Conservation (phyloP, 1,140 invertebrate species). For the Habropoda laboriosa region DNA sequence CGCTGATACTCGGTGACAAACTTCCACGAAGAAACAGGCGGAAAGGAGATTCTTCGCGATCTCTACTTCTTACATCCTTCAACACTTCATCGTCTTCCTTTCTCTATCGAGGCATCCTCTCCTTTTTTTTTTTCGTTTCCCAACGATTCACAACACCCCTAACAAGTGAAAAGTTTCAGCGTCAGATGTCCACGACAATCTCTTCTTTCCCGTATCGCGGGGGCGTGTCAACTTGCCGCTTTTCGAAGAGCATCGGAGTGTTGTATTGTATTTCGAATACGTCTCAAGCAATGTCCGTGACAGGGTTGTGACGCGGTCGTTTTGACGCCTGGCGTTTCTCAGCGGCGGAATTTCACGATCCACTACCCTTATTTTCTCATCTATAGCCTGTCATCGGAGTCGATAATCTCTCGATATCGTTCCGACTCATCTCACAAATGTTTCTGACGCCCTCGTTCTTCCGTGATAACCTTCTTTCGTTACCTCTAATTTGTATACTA, state of each 20-base stretch:
- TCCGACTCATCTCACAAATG: constrained; percentile 17
- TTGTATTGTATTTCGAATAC: constrained; percentile 38
- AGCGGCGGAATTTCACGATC: background rate
- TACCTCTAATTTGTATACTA: too few relatives aligned
- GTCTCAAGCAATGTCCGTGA: constrained; percentile 29
- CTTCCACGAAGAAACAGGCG: background rate
- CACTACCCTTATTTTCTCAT: constrained; percentile 24
- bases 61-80: background rate
- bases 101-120: background rate
- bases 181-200: constrained; percentile 28
- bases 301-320: constrained; percentile 23
- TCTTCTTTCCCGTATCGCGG: constrained; percentile 10
- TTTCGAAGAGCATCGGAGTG: constrained; percentile 23
- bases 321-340: constrained; percentile 35
- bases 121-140: background rate
- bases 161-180: background rate
- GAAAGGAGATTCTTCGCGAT: background rate
- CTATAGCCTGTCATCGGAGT: constrained; percentile 3
- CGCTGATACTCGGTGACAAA: background rate
- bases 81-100: background rate
- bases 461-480: too few relatives aligned
- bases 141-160: background rate
- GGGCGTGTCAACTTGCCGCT: constrained; percentile 27
- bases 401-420: constrained; percentile 20
- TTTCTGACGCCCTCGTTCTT: background rate